These are phyloP conservation scores for Charaxes varanes DNA, from an alignment of 1,140 invertebrate genomes.

Conservation along the genomic window DNA sequence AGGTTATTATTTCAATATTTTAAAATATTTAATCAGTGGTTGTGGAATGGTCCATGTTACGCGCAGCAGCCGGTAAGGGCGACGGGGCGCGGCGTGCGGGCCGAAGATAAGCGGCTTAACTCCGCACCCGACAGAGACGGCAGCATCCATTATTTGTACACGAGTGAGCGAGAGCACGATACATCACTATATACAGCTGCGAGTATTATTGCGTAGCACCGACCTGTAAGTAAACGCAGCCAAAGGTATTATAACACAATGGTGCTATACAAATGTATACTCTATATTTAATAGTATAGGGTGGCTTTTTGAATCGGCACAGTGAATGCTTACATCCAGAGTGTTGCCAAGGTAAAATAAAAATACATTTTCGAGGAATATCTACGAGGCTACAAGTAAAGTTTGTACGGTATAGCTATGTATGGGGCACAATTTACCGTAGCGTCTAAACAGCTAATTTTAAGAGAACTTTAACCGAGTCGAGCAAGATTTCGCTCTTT, in stretches of 20 bases:
- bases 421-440: constrained; percentile 46
- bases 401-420: constrained; percentile 59
- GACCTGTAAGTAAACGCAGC: constrained; percentile 6
- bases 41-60: constrained; percentile 49
- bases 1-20: background rate
- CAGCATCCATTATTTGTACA: constrained; percentile 6
- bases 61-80: constrained; percentile 51
- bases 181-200: constrained; percentile 61
- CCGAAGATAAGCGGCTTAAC: constrained; percentile 70
- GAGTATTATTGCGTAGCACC: constrained; percentile 51
- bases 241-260: constrained; percentile 26
- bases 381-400: constrained; percentile 62
- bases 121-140: constrained; percentile 43
- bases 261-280: constrained; percentile 4
- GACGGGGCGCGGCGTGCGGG: constrained; percentile 57
- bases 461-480: constrained; percentile 58
- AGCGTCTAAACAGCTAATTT: constrained; percentile 68
- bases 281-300: background rate
- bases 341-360: constrained; percentile 51
- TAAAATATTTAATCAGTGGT: constrained; percentile 13
- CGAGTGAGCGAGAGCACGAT: constrained; percentile 34
- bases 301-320: constrained; percentile 11
- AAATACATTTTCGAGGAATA: constrained; percentile 72
- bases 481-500: constrained; percentile 38
- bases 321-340: constrained; percentile 22